Conservation (phyloP, 2,888 invertebrate genomes). For the Tenthredo distinguenda region DNA sequence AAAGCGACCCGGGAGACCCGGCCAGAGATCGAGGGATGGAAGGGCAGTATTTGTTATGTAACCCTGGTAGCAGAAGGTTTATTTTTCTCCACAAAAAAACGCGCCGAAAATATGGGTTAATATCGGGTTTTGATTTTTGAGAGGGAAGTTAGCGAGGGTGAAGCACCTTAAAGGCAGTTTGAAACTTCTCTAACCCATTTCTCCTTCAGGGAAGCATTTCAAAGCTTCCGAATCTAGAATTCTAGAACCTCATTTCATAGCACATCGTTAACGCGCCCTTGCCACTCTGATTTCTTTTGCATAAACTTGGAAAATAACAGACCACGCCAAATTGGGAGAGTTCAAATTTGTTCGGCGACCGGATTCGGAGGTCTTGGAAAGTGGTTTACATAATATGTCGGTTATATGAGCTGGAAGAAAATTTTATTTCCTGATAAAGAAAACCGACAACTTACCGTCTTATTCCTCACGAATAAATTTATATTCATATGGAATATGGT, state of each 20-base stretch:
- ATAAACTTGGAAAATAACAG: constrained; percentile 32
- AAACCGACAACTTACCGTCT: background rate
- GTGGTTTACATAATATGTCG: background rate
- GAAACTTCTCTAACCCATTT: background rate
- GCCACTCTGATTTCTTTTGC: constrained; percentile 28
- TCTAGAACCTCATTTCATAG: constrained; percentile 27
- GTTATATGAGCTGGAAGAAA: background rate
- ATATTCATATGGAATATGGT: background rate
- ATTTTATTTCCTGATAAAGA: background rate
- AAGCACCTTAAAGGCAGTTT: constrained; percentile 16
- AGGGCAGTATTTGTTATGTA: background rate
- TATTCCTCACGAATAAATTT: background rate
- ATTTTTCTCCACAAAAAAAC: background rate
- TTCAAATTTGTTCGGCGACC: background rate
- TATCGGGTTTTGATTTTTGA: background rate
- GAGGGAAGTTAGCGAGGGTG: background rate
- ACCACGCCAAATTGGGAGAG: background rate
- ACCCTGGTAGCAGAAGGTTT: background rate
- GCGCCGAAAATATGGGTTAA: background rate
- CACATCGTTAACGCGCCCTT: constrained; percentile 16
- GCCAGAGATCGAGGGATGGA: constrained; percentile 9
- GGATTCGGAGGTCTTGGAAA: background rate
- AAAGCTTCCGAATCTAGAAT: constrained; percentile 4
- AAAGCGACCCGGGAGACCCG: background rate
- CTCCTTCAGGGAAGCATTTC: background rate